These are phyloP conservation scores for Misgurnus anguillicaudatus DNA, from an alignment of 2,113 vertebrate species.

Conservation along the genomic window DNA sequence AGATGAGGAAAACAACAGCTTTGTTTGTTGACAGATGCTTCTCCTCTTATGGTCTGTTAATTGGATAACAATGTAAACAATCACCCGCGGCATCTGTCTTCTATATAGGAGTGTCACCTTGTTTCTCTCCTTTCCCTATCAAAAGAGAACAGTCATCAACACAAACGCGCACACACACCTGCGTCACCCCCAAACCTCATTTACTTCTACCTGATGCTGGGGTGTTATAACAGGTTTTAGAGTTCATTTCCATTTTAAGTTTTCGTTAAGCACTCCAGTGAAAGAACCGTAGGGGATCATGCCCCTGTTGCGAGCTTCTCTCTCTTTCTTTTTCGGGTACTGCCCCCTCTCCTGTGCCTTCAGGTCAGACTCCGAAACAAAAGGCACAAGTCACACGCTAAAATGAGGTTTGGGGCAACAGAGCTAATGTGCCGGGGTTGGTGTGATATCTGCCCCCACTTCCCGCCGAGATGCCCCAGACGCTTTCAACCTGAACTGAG, in stretches of 20 bases:
- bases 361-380: constrained; percentile 67
- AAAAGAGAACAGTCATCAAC: constrained; percentile 68
- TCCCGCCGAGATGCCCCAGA: constrained; percentile 52
- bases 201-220: constrained; percentile 76
- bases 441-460: constrained; percentile 66
- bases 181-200: constrained; percentile 70
- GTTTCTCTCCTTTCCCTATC: constrained; percentile 73
- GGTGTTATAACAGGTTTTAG: constrained; percentile 75
- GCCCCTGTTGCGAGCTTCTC: constrained; percentile 50
- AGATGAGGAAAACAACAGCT: constrained; percentile 86
- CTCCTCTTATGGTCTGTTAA: constrained; percentile 94
- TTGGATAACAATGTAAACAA: constrained; percentile 99
- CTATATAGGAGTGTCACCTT: constrained; percentile 81
- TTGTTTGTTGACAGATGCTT: constrained; percentile 99
- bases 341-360: constrained; percentile 30
- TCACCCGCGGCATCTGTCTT: constrained; percentile 91
- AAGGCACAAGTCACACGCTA: constrained; percentile 69
- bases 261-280: constrained; percentile 65
- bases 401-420: constrained; percentile 64
- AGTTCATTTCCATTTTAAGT: constrained; percentile 75
- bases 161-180: constrained; percentile 62
- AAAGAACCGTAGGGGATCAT: constrained; percentile 65
- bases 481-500: not conserved
- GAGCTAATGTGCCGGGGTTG: constrained; percentile 52
- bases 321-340: constrained; percentile 21